These are phyloP conservation scores for Fopius arisanus DNA, from an alignment of 1,140 invertebrate genomes.

Conservation along the genomic window DNA sequence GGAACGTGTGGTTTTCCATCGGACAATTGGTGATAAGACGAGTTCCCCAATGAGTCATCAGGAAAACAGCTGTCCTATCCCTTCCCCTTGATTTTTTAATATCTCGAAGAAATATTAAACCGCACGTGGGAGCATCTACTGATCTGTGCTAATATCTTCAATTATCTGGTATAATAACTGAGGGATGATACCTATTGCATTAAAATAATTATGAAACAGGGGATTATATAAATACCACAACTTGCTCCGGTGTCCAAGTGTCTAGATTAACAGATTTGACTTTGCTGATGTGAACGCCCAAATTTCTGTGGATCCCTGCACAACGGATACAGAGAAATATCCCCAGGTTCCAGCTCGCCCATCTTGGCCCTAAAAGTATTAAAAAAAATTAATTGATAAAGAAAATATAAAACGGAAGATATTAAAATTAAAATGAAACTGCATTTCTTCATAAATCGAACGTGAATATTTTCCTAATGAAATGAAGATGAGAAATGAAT, in stretches of 20 bases:
- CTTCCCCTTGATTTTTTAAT: too few relatives aligned
- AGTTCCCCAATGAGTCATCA: neutral
- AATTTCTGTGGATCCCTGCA: constrained; percentile 96
- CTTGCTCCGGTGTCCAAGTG: constrained; percentile 98
- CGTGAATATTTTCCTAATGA: too few relatives aligned
- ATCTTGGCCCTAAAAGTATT: constrained; percentile 84
- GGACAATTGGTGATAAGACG: neutral
- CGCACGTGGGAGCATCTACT: neutral
- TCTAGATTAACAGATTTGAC: constrained; percentile 98
- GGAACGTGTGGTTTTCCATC: neutral
- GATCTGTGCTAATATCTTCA: neutral
- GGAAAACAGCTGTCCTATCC: neutral
- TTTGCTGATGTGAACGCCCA: constrained; percentile 97
- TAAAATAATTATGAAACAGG: neutral
- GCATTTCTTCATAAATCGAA: too few relatives aligned
- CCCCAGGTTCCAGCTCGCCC: constrained; percentile 99
- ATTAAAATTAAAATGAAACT: neutral
- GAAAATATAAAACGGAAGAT: neutral
- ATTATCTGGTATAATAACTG: constrained; percentile 2
- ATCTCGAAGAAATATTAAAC: neutral
- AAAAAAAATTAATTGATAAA: neutral
- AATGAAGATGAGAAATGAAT: too few relatives aligned
- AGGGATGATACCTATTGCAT: constrained; percentile 5
- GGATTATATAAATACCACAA: constrained; percentile 70
- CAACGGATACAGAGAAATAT: constrained; percentile 98